These are phyloP conservation scores for Rhysida immarginata DNA, from an alignment of 1,140 invertebrate genomes.

Conservation along the genomic window DNA sequence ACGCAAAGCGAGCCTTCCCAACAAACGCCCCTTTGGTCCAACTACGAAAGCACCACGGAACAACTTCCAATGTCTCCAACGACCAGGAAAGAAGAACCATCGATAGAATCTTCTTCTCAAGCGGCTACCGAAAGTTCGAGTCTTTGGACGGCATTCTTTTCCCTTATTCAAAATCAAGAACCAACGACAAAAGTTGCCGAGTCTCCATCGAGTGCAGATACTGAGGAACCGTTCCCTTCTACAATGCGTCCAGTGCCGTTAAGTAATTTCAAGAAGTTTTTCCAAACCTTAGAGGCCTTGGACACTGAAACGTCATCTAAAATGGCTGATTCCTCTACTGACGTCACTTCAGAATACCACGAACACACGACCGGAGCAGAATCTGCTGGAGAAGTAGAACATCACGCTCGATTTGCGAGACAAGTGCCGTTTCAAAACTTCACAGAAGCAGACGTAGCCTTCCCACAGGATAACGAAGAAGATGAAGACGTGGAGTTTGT, in stretches of 20 bases:
- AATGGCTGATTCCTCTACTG: too few species aligned
- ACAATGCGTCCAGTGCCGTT: neutral
- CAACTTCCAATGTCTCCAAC: neutral
- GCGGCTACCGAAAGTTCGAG: too few species aligned
- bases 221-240: too few species aligned
- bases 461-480: neutral
- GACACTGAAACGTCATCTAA: neutral
- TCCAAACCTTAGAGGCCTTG: neutral
- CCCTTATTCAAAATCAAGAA: neutral
- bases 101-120: too few species aligned
- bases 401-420: neutral
- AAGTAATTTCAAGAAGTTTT: neutral
- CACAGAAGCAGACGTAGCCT: neutral
- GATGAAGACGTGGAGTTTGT: neutral
- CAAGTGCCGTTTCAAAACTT: too few species aligned
- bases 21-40: neutral
- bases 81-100: neutral
- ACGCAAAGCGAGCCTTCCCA: neutral
- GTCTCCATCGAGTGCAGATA: too few species aligned
- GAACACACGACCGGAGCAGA: neutral
- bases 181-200: neutral
- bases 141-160: neutral
- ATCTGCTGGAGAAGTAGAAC: conserved; percentile 2
- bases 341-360: neutral
- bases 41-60: neutral